phyloP scores from a whole-genome alignment of 1,140 invertebrate genomes.

The Rhagoletis pomonella region DNA sequence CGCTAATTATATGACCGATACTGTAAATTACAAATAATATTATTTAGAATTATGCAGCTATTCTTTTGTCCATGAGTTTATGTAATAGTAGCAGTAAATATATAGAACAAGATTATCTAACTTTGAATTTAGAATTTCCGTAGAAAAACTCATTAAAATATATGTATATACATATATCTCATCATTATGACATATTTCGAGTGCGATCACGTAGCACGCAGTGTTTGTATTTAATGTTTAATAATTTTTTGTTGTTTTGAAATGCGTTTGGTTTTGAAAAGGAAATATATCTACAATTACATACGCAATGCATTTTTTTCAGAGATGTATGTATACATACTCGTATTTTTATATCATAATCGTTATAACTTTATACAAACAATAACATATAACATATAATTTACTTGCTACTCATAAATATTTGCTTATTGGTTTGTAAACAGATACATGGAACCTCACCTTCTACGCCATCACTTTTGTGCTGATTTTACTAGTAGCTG shows the following conservation, averaged over 20 bases:
- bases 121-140: neutral
- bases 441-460: slow-evolving; percentile 66
- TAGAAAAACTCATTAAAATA: no score
- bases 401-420: neutral
- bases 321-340: neutral
- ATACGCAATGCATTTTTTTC: neutral
- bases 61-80: no score
- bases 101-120: neutral
- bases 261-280: neutral
- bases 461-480: slow-evolving; percentile 62
- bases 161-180: no score
- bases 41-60: no score
- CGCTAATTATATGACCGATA: no score
- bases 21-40: no score
- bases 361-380: neutral
- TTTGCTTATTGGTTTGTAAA: neutral
- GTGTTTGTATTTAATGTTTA: neutral
- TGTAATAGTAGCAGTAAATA: no score
- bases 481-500: slow-evolving; percentile 59
- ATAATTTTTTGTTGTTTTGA: neutral
- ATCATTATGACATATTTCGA: slow-evolving; percentile 22
- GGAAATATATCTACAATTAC: neutral
- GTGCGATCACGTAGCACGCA: slow-evolving; percentile 28
- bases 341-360: no score
- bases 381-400: slow-evolving; percentile 4